These are phyloP conservation scores for Saturnia japonica DNA, from an alignment of 2,888 invertebrate species.

Conservation along the genomic window DNA sequence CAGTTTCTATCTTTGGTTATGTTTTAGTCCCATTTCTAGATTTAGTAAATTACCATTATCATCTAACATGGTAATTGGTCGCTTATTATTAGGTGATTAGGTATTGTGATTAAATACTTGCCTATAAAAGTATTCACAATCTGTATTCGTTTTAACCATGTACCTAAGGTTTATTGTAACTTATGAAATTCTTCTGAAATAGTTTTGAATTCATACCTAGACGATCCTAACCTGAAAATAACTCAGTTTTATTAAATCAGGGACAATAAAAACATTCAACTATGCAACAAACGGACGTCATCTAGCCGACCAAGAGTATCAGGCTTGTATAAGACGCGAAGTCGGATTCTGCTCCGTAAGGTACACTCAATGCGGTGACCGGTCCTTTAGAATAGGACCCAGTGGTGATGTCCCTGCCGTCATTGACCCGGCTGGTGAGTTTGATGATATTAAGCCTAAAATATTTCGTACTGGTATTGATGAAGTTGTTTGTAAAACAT, in stretches of 20 bases:
- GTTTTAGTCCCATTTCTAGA: no score
- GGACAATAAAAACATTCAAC: slow-evolving; percentile 88
- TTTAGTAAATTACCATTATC: no score
- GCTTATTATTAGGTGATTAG: no score
- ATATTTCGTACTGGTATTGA: background rate
- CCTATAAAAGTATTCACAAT: no score
- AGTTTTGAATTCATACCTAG: background rate
- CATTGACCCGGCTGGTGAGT: slow-evolving; percentile 51
- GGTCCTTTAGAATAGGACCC: slow-evolving; percentile 89
- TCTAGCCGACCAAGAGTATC: slow-evolving; percentile 89
- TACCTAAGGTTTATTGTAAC: no score
- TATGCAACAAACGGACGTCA: slow-evolving; percentile 92
- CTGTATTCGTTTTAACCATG: no score
- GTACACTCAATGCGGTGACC: slow-evolving; percentile 88
- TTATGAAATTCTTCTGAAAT: background rate
- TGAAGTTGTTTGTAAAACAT: background rate
- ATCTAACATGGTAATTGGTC: no score
- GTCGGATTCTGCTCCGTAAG: slow-evolving; percentile 87
- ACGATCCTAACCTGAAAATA: background rate
- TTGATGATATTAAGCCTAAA: slow-evolving; percentile 15
- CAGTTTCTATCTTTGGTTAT: no score
- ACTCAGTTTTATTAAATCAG: slow-evolving; percentile 42
- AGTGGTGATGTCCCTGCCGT: slow-evolving; percentile 37
- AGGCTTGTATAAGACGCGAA: slow-evolving; percentile 87
- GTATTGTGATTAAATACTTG: no score